Conservation (phyloP, 2,888 invertebrate genomes). For the Agrochola macilenta region DNA sequence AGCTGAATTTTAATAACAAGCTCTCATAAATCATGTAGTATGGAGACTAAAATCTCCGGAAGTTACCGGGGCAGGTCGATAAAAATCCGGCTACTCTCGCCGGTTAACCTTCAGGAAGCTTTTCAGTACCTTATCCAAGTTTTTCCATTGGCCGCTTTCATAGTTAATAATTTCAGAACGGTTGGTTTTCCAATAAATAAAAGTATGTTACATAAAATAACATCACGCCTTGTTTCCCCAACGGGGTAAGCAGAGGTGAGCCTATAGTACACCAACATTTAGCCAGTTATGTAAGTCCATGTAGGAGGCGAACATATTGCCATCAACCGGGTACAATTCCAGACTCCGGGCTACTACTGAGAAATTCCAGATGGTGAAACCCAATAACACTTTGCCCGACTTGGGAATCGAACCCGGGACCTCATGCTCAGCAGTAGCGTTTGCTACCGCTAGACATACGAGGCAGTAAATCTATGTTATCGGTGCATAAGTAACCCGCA, state of each 20-base stretch:
- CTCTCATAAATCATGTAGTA: slow-evolving; percentile 1
- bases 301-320: not conserved
- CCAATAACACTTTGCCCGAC: too few species aligned
- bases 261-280: not conserved
- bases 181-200: too few species aligned
- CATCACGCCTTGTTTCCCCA: not conserved
- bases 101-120: not conserved
- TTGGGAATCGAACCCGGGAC: not conserved
- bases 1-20: slow-evolving; percentile 5
- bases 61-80: not conserved
- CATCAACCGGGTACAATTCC: not conserved
- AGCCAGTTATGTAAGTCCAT: not conserved
- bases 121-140: too few species aligned
- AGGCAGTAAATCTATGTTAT: not conserved
- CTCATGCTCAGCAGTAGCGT: not conserved
- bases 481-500: too few species aligned
- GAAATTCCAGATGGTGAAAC: not conserved
- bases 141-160: not conserved
- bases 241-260: not conserved
- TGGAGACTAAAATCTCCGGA: slow-evolving; percentile 6
- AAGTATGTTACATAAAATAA: too few species aligned
- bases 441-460: not conserved
- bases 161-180: too few species aligned
- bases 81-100: not conserved
- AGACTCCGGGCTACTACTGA: not conserved